A percentile compares a stretch with the other conserved stretches of the same genome.
phyloP scores from a whole-genome alignment of 2,888 invertebrate species.

The Epinotia nisella region DNA sequence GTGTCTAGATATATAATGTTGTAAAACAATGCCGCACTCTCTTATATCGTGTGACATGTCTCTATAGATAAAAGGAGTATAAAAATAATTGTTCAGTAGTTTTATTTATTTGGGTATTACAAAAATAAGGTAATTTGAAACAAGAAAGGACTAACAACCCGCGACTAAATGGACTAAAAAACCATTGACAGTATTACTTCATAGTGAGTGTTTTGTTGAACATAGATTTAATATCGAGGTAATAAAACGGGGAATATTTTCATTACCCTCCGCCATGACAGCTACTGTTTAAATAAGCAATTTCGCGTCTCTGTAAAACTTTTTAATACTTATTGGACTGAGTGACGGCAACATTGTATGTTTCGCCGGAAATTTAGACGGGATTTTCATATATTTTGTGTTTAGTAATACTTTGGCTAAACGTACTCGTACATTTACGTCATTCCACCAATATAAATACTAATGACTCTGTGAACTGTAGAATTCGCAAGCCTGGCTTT shows the following conservation, averaged over 20 bases:
- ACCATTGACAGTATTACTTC: background rate
- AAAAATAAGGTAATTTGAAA: too few relatives aligned
- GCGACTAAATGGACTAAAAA: background rate
- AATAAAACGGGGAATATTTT: constrained; percentile 80
- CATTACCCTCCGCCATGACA: constrained; percentile 67
- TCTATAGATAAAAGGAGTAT: background rate
- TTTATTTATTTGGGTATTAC: too few relatives aligned
- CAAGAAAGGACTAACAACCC: too few relatives aligned
- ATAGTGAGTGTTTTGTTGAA: constrained; percentile 61
- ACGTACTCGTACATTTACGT: background rate
- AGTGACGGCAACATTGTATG: constrained; percentile 44
- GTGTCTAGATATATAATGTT: too few relatives aligned
- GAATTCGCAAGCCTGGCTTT: too few relatives aligned
- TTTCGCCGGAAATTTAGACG: constrained; percentile 23
- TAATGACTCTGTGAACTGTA: too few relatives aligned
- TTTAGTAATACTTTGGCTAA: background rate
- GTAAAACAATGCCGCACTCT: too few relatives aligned
- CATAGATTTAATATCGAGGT: constrained; percentile 75
- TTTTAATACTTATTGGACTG: constrained; percentile 60
- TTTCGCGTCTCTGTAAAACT: constrained; percentile 57
- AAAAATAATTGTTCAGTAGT: background rate
- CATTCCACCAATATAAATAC: background rate
- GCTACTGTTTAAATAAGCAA: constrained; percentile 60
- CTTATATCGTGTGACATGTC: too few relatives aligned
- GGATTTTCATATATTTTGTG: constrained; percentile 31